phyloP scores from a whole-genome alignment of 1,140 invertebrate genomes.

The Ostrea denselamellosa region DNA sequence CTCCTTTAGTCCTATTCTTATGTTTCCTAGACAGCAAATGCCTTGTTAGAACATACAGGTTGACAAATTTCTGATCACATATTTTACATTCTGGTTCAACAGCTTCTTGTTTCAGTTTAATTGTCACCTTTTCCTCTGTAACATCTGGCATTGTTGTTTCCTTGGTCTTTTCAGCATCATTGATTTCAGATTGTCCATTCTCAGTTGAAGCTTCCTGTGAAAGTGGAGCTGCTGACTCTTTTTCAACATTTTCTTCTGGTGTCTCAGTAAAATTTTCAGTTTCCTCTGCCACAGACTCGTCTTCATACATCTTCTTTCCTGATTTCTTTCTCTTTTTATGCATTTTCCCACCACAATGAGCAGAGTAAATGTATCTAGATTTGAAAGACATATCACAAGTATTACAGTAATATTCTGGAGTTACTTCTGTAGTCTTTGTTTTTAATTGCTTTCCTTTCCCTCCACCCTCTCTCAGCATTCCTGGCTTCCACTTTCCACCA shows the following conservation, averaged over 20 bases:
- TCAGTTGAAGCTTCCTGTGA: background rate
- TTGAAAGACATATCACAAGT: conserved; percentile 61
- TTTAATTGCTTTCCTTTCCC: conserved; percentile 43
- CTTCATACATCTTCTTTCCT: background rate
- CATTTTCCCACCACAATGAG: conserved; percentile 57
- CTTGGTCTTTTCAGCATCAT: background rate
- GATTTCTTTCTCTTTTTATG: conserved; percentile 60
- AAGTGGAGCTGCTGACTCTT: conserved; percentile 8
- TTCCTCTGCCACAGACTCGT: conserved; percentile 17
- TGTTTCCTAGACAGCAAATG: conserved; percentile 74
- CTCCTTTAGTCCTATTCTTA: conserved; percentile 65
- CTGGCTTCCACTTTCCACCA: conserved; percentile 61
- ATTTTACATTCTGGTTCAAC: conserved; percentile 72
- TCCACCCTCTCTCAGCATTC: conserved; percentile 36
- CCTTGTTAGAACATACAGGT: conserved; percentile 70
- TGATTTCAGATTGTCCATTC: background rate
- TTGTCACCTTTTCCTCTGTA: background rate
- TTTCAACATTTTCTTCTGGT: background rate
- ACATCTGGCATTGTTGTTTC: background rate
- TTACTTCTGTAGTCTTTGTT: background rate
- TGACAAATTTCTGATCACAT: conserved; percentile 73
- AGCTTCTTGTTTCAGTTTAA: background rate
- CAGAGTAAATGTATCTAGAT: conserved; percentile 61
- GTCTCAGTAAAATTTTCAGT: background rate
- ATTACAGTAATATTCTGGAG: conserved; percentile 59